These are phyloP conservation scores for Zaprionus kolodkinae DNA, from an alignment of 1,140 invertebrate species.

Conservation along the genomic window DNA sequence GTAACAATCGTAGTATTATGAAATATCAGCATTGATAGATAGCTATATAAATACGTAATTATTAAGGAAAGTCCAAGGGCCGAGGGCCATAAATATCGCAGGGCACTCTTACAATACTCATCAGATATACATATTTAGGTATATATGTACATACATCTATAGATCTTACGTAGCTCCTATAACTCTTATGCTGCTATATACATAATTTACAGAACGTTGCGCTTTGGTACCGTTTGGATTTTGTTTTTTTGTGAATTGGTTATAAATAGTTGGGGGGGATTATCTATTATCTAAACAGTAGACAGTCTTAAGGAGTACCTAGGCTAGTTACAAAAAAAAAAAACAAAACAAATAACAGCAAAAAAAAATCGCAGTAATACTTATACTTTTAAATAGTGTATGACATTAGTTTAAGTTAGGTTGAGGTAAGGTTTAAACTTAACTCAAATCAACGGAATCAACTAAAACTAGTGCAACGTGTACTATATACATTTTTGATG, in stretches of 20 bases:
- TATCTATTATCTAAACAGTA: constrained; percentile 49
- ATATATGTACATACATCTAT: constrained; percentile 6
- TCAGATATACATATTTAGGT: constrained; percentile 15
- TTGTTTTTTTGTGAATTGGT: constrained; percentile 59
- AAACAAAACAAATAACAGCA: background rate
- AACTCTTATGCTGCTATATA: constrained; percentile 11
- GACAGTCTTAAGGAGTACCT: constrained; percentile 66
- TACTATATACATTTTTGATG: constrained; percentile 3
- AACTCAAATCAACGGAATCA: background rate
- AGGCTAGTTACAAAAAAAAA: constrained; percentile 33
- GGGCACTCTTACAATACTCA: constrained; percentile 45
- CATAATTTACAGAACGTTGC: constrained; percentile 20
- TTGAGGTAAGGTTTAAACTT: background rate
- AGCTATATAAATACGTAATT: constrained; percentile 17
- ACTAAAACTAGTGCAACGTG: background rate
- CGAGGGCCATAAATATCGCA: constrained; percentile 62
- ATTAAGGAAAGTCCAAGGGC: constrained; percentile 42
- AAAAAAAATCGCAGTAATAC: background rate
- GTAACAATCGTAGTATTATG: constrained; percentile 29
- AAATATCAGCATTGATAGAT: constrained; percentile 57
- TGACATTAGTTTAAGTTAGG: background rate
- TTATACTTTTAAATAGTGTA: constrained; percentile 2
- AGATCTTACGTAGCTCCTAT: constrained; percentile 24
- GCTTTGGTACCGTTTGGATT: constrained; percentile 72
- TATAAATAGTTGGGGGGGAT: constrained; percentile 39